Conservation (phyloP, 2,888 invertebrate species). For the Rambutsinella grinnellia region DNA sequence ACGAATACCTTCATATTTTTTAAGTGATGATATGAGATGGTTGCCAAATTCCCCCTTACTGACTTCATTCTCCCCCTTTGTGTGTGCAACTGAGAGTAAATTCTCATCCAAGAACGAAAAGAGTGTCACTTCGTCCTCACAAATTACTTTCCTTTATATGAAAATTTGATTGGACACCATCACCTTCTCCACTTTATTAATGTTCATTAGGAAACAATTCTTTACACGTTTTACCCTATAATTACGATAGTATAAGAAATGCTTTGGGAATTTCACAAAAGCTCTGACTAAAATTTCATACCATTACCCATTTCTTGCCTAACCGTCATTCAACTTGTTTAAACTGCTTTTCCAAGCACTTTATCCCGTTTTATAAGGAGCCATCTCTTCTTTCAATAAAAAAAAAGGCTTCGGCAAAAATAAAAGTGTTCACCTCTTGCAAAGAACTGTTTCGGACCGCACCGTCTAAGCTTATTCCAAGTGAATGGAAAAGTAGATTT, state of each 20-base stretch:
- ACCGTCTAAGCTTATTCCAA: slow-evolving; percentile 50
- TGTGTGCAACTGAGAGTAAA: neutral
- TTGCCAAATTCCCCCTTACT: slow-evolving; percentile 52
- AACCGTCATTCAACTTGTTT: neutral
- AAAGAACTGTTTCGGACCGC: too few relatives aligned
- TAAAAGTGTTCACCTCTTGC: neutral
- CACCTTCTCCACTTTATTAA: neutral
- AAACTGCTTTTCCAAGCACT: neutral
- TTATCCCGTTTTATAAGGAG: neutral
- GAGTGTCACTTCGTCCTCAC: neutral
- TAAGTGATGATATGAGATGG: neutral
- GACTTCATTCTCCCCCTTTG: slow-evolving; percentile 21
- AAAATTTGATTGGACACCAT: too few relatives aligned
- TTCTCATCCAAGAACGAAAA: neutral
- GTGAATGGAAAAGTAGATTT: slow-evolving; percentile 54
- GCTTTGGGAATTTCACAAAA: too few relatives aligned
- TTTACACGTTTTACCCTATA: too few relatives aligned
- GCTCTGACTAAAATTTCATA: too few relatives aligned
- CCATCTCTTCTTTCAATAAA: neutral
- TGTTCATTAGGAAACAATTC: neutral
- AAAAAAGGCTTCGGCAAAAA: neutral
- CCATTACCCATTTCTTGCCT: too few relatives aligned
- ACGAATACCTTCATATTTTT: neutral
- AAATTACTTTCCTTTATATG: neutral
- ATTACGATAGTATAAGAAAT: too few relatives aligned